Base-by-base conservation (phyloP, 2,888 invertebrate genomes). In the Drosophila ustulata region DNA sequence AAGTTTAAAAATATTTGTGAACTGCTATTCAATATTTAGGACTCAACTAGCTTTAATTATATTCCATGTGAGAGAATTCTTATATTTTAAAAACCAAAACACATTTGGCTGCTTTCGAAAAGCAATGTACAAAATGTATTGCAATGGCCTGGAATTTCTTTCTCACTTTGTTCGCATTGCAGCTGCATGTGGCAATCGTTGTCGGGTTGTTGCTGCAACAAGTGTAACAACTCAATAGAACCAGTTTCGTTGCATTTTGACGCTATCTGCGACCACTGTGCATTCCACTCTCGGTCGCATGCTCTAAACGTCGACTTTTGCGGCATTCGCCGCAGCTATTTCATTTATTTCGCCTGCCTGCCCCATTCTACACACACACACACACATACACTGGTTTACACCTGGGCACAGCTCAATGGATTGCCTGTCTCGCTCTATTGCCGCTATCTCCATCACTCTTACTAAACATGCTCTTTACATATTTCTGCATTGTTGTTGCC, bases 321-420 rank as follows among this genome's bases (percentile, higher is more conserved):
- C 59, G 66, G 78, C 69, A 80, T 77, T 77, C 78, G 78, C 66
- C 78, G 77, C 66, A 77, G 84, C 63, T 75, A 75, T 86, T 82
- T 77, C 70, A 86, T 82, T 82, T 85, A 81, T 81, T 80, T 78
- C 43, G 55, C 74, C 67, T 73, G 55, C 74, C 67, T 73, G 70
- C 49, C 53, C 56, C 66, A 67, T 56, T 56, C 55, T 45, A 34
- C 43, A 45, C 32, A 56, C 32, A 55, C 32, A 45, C 25, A 45
- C 55, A 55, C 41, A 41, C 23, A 32, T 28, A 30, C 50, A 18
- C 18, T 18, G 18, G 18, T 18, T 23, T 45, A 62, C 65, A 65
- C 26, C 61, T 72, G 72, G 66, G 75, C 67, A 66, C 71, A 57
- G 57, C 61, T 71, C 66, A 75, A 70, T 75, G 65, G 49, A 30